Percentiles rank a stretch among this genome's conserved stretches.
phyloP scores from a whole-genome alignment of 2,888 invertebrate species.

The Pollenia griseotomentosa region DNA sequence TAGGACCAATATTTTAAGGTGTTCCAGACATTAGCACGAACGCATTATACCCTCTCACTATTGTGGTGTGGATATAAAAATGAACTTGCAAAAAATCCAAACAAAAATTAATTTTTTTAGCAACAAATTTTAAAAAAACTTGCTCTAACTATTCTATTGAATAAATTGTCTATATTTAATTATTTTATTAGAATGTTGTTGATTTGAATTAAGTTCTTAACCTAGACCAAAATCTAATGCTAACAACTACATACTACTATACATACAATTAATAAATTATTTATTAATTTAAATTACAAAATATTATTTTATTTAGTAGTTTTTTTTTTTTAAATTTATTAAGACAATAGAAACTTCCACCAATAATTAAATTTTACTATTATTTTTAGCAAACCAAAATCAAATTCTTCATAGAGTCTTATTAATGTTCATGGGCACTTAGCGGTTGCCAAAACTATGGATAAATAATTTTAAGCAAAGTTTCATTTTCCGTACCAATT shows the following conservation, averaged over 20 bases:
- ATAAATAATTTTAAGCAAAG: neutral
- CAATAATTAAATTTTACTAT: neutral
- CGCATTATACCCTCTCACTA: too few relatives aligned
- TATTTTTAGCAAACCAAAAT: neutral
- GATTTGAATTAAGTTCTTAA: constrained; percentile 20
- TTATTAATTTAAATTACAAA: neutral
- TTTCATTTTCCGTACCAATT: constrained; percentile 25
- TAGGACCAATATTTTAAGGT: too few relatives aligned
- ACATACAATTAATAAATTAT: constrained; percentile 6
- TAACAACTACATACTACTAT: neutral
- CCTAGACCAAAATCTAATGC: constrained; percentile 34
- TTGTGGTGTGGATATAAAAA: too few relatives aligned
- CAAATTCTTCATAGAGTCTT: constrained; percentile 29
- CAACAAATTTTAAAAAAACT: too few relatives aligned
- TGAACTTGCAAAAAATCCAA: too few relatives aligned
- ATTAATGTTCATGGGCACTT: constrained; percentile 38
- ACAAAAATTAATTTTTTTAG: too few relatives aligned
- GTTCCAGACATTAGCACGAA: too few relatives aligned
- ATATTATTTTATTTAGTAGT: too few relatives aligned
- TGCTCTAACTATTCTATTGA: neutral
- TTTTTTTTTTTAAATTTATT: too few relatives aligned
- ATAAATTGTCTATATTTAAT: neutral
- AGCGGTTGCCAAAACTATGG: neutral
- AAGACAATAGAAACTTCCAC: too few relatives aligned
- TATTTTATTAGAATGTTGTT: neutral